Base-by-base conservation (phyloP, 2,888 invertebrate genomes). In the Carcina quercana region DNA sequence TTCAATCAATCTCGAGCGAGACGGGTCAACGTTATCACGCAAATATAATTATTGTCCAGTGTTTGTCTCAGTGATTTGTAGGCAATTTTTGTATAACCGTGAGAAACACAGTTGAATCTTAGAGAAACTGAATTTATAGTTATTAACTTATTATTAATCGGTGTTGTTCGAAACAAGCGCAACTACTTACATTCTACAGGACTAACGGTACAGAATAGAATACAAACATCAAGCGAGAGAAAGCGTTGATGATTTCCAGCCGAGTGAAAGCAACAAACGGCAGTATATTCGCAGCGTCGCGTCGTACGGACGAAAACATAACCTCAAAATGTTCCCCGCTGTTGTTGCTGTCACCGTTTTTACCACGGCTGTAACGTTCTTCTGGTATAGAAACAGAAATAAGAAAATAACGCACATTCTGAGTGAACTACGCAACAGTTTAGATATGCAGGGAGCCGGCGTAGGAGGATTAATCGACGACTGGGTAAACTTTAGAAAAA, bases 391-490 rank as follows among this genome's bases (percentile, higher is more conserved):
- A 25, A 82, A 84, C 52, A 76, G 87, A 27, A 86, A 86, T 38
- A 87, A 86, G 55, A 79, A 86, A 2, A 40, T 87, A 7, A 80
- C 74, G 45, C 58, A 85, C 45, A 70, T 88, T 32, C 53, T 86
- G 32, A 74, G 75, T 32, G 87, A 88, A 45, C 64, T 87, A 11
- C 72, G 83, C 41, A 84, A 80, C 57, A 78, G 85, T 38, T 32
- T 88, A 33, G 76, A 86, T 40, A 89, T 88, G 69, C 87, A 88
- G 54, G 68, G 86, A 37, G 68, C 89, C 26, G 90, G 89, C 34
- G 71, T 71, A 3, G 84, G 74, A 32, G 88, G 86, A 8, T 58
- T 89, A 17, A 59, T 89, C 38, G 87, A 88, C 53, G 90, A 91
- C 64, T 69, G 86, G 62, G 50, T 87, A 13, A 85, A 86, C 54